Conservation (phyloP, 2,888 invertebrate genomes). For the Drosophila bunnanda region DNA sequence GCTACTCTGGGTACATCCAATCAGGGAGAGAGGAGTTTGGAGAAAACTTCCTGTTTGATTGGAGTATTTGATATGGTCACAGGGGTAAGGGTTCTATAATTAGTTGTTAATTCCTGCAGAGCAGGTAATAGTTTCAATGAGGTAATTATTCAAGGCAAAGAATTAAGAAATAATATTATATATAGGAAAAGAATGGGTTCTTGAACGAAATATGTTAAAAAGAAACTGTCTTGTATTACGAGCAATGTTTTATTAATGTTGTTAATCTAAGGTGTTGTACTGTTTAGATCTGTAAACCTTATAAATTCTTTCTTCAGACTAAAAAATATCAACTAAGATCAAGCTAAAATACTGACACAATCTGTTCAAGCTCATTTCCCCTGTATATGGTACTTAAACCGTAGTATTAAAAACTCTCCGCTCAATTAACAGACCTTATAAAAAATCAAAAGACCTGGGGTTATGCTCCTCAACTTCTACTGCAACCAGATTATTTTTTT, state of each 20-base stretch:
- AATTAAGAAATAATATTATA: too few relatives aligned
- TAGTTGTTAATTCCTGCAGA: neutral
- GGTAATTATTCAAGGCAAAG: neutral
- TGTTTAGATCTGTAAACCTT: neutral
- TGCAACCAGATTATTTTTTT: neutral
- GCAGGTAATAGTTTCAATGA: neutral
- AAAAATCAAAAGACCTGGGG: neutral
- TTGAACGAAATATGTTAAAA: neutral
- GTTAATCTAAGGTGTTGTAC: neutral
- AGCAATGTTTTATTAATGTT: neutral
- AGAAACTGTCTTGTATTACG: neutral
- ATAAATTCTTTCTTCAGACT: neutral
- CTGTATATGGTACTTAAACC: conserved; percentile 10
- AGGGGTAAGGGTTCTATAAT: neutral
- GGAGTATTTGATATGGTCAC: neutral
- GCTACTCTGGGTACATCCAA: neutral
- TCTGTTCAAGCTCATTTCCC: neutral
- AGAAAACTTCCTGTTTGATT: neutral
- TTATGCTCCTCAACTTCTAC: neutral
- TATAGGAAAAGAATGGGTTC: neutral
- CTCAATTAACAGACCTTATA: neutral
- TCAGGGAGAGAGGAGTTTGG: neutral
- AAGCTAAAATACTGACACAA: neutral
- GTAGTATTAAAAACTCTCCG: neutral
- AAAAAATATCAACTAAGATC: neutral